Base-by-base conservation (phyloP, 2,888 invertebrate species). In the Brenthis hecate region DNA sequence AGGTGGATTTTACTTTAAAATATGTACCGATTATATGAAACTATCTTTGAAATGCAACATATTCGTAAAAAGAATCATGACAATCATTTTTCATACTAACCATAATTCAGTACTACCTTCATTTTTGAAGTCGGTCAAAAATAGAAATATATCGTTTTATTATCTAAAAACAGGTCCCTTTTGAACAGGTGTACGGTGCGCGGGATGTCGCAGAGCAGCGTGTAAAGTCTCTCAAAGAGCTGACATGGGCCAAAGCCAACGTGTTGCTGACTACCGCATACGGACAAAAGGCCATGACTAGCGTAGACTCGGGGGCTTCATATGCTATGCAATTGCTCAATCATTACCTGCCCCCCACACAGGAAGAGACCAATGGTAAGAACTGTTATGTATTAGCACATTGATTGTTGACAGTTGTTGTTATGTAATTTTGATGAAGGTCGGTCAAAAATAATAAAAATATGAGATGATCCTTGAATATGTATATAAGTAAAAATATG, bases 261-360 rank as follows among this genome's bases (percentile, higher is more conserved):
- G 94, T 95, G 61, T 93, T 96, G 64, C 89, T 96, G 60, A 94
- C 94, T 47, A 95, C 96, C 5, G 94, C 94, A 60, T 95, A 95
- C 79, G 96, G 96, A 3, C 94, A 94, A 80, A 94, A 94, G 78
- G 96, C 96, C 0, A 89, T 96, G 23, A 90, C 92, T 75, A 94
- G 95, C 65, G 93, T 96, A 23, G 96, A 96, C 81, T 93, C 91
- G 3, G 95, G 96, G 57, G 95, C 96, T 19, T 91, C 93, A 2
- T 86, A 95, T 70, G 96, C 96, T 23, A 96, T 97, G 89, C 94
- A 94, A 70, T 91, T 96, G 73, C 86, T 97, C 13, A 96, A 97
- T 85, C 95, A 95, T 80, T 96, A 96, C 83, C 94, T 97, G 74
- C 97, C 84, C 79, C 92, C 80, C 0, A 85, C 85, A 2, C 78